Base-by-base conservation (phyloP, 2,797 vertebrate genomes). In the Phrynocephalus vlangalii region DNA sequence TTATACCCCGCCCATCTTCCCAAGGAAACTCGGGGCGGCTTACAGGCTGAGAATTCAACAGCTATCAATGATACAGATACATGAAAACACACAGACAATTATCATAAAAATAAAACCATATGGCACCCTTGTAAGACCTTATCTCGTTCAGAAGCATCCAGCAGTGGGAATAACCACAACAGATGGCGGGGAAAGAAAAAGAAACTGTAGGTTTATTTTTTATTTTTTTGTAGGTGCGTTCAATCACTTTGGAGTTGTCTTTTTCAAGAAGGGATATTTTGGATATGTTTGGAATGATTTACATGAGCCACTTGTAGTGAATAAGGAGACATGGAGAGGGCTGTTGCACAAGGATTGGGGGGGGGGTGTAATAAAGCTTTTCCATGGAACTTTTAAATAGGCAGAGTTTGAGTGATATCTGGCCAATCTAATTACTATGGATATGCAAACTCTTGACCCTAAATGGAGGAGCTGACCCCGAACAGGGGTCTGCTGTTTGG, bases 351-450 rank as follows among this genome's bases (percentile, higher is more conserved):
- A 73, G 52, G 26, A 30, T 24, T 63, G 33, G 48, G 33, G 30
- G 22, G 22, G 72, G 52, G n/a, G 33, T 20, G 33, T 33, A 73
- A 73, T 22, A 50, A 33, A 26, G 28, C 15, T 75, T 2, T 44
- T 52, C 72, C 11, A 20, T 22, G 71, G 22, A 24, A 80, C 71
- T 84, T 15, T 70, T 33, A 13, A 79, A 80, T 38, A 66, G 77
- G 80, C 30, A 75, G 44, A 52, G 5, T 73, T 72, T 79, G 16
- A 33, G 38, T 75, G 66, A 52, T 73, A 84, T 77, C 56, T 88
- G 68, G 18, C 79, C 68, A 79, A 68, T 50, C 52, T 78, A 81
- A 83, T 85, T 81, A 85, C 87, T 85, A 81, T 88, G 83, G 83
- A 76, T 88, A 81, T 88, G 63, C 67, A n/a, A 44, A 15, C 60